phyloP scores from a whole-genome alignment of 2,797 vertebrate species.

The Phrynocephalus guinanensis region DNA sequence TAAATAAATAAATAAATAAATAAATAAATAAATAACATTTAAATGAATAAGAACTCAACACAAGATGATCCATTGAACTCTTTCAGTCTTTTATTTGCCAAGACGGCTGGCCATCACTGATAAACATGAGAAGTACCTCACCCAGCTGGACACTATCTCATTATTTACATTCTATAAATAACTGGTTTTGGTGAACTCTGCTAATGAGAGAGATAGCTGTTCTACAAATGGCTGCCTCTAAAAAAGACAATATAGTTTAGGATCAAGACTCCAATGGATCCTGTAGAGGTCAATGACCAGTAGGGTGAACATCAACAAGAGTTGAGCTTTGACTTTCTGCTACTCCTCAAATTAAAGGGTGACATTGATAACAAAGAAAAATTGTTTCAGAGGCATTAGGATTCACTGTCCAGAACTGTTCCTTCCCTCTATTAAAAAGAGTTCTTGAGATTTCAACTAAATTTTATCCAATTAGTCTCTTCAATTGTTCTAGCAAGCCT shows the following conservation, averaged over 20 bases:
- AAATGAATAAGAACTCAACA: neutral
- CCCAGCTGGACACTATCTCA: neutral
- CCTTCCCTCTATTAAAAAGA: neutral
- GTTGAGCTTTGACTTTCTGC: slow-evolving; percentile 16
- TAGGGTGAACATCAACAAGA: slow-evolving; percentile 8
- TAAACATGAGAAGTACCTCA: slow-evolving; percentile 34
- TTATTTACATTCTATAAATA: slow-evolving; percentile 23
- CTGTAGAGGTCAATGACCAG: slow-evolving; percentile 18
- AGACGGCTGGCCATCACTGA: neutral
- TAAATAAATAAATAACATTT: too few relatives aligned
- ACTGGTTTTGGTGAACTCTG: slow-evolving; percentile 24
- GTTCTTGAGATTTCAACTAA: neutral
- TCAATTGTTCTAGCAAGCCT: neutral
- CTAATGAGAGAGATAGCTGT: slow-evolving; percentile 1
- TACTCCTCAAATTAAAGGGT: slow-evolving; percentile 1
- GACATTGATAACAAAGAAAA: neutral
- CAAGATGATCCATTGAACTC: slow-evolving; percentile 17
- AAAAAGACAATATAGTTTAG: slow-evolving; percentile 11
- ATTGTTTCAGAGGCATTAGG: neutral
- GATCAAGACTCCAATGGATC: slow-evolving; percentile 6
- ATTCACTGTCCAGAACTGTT: neutral
- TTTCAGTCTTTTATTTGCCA: neutral
- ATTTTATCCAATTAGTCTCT: too few relatives aligned
- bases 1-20: too few relatives aligned
- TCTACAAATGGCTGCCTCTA: neutral